Evolutionary conservation across 2,888 invertebrate species (phyloP).

Genomic region (Agriopis aurantiaria): DNA sequence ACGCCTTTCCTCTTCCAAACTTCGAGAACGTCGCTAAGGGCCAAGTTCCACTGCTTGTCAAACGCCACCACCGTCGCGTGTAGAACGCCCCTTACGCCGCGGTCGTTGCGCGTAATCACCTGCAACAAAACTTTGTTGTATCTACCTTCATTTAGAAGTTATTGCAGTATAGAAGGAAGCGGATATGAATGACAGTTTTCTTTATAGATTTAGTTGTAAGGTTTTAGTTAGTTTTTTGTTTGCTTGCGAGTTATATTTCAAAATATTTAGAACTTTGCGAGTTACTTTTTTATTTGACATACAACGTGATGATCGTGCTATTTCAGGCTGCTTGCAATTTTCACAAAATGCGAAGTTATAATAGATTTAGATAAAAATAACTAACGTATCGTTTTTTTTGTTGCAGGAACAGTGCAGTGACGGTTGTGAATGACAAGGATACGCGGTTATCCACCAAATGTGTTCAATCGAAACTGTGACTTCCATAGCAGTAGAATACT

Average conservation of each 20-base stretch:
- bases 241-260: not conserved
- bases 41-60: slow-evolving; percentile 98
- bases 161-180: not conserved
- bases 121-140: slow-evolving; percentile 62
- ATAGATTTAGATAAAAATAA: not conserved
- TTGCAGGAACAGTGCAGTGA: slow-evolving; percentile 66
- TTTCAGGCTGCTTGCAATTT: not conserved
- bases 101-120: slow-evolving; percentile 91
- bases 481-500: slow-evolving; percentile 56
- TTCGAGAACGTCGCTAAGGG: slow-evolving; percentile 93
- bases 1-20: slow-evolving; percentile 89
- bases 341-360: not conserved
- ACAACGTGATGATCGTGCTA: not conserved
- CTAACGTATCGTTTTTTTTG: slow-evolving; percentile 52
- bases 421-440: slow-evolving; percentile 48
- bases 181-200: not conserved
- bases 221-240: not conserved
- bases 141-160: slow-evolving; percentile 11
- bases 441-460: slow-evolving; percentile 64
- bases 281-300: not conserved
- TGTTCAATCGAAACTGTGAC: slow-evolving; percentile 72
- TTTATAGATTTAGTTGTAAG: not conserved
- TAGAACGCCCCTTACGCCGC: slow-evolving; percentile 91
- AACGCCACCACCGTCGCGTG: slow-evolving; percentile 93
- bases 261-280: no score